Evolutionary conservation across 2,888 invertebrate species (phyloP).

Genomic region (Cryptocephalus primarius): DNA sequence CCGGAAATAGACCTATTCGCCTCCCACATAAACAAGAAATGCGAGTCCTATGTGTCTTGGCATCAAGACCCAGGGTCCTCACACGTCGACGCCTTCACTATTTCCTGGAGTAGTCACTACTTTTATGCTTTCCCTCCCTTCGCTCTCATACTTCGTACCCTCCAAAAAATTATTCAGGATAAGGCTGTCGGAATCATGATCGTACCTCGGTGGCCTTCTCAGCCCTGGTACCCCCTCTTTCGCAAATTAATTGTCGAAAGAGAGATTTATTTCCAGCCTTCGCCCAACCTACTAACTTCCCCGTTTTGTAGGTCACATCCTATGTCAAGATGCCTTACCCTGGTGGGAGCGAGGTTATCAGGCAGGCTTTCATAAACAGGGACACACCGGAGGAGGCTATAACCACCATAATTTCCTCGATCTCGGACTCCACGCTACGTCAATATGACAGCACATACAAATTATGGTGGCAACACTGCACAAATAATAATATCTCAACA

Average conservation of each 20-base stretch:
- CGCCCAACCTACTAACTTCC: slow-evolving; percentile 1
- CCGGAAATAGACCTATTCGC: slow-evolving; percentile 12
- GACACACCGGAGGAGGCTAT: slow-evolving; percentile 7
- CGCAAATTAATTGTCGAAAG: neutral
- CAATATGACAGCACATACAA: slow-evolving; percentile 5
- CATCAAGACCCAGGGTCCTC: slow-evolving; percentile 7
- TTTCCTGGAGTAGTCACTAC: slow-evolving; percentile 6
- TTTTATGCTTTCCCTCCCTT: slow-evolving; percentile 15
- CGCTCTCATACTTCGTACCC: slow-evolving; percentile 2
- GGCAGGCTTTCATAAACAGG: slow-evolving; percentile 8
- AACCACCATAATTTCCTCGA: slow-evolving; percentile 10
- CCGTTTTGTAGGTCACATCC: slow-evolving; percentile 1
- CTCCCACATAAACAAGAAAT: slow-evolving; percentile 8
- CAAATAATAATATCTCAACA: neutral
- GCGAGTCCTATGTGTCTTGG: slow-evolving; percentile 10
- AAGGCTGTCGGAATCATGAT: slow-evolving; percentile 1
- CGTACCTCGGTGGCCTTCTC: slow-evolving; percentile 2
- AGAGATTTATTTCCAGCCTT: neutral
- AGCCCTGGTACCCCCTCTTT: slow-evolving; percentile 3
- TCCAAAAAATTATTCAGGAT: slow-evolving; percentile 4
- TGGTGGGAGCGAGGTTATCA: slow-evolving; percentile 17
- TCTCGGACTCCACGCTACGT: slow-evolving; percentile 6
- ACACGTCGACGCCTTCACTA: slow-evolving; percentile 10
- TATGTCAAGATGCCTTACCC: neutral
- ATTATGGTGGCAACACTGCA: slow-evolving; percentile 6